Base-by-base conservation (phyloP, 2,888 invertebrate genomes). In the Lithosia quadra region DNA sequence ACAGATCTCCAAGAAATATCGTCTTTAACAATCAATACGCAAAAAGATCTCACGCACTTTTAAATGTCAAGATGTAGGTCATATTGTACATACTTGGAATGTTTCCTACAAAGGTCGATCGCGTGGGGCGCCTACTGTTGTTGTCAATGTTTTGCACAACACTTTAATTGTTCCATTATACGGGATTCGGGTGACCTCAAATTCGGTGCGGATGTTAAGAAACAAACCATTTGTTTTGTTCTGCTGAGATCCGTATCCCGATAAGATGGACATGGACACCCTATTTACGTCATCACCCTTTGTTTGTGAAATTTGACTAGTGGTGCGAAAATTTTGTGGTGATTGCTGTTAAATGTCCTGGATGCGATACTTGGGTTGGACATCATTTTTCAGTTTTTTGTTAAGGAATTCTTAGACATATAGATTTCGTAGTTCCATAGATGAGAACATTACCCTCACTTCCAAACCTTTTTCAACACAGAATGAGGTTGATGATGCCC, bases 121-220 rank as follows among this genome's bases (percentile, higher is more conserved):
- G 67, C 70, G 67, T 84, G 82, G 86, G 74, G 68, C 68, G 68
- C 76, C 70, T 74, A 76, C 74, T 63, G 80, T 83, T 83, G 83
- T 84, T 86, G 88, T 87, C 87, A 86, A 80, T 80, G 79, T 72
- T 69, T 87, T 86, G 79, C 79, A 81, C 83, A 87, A 87, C 75
- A 76, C 72, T 80, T 83, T 87, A 88, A 88, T 88, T 88, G 88
- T 88, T 88, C 83, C 79, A 86, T 86, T 88, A 84, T 86, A 75
- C 76, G 75, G 49, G 76, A 77, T 75, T 77, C 77, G 80, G 70
- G 76, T 79, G 80, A 73, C 81, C 80, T 83, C 79, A 78, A 79
- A 78, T 80, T 78, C 69, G 74, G 81, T 76, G 76, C 85, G 88
- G 88, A 87, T 86, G 85, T 87, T 86, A 78, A 59, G 83, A 85